Evolutionary conservation across 2,113 vertebrate species (phyloP), one percentile per base, ranked within the genome.

Genomic region (Arizona elegans): DNA sequence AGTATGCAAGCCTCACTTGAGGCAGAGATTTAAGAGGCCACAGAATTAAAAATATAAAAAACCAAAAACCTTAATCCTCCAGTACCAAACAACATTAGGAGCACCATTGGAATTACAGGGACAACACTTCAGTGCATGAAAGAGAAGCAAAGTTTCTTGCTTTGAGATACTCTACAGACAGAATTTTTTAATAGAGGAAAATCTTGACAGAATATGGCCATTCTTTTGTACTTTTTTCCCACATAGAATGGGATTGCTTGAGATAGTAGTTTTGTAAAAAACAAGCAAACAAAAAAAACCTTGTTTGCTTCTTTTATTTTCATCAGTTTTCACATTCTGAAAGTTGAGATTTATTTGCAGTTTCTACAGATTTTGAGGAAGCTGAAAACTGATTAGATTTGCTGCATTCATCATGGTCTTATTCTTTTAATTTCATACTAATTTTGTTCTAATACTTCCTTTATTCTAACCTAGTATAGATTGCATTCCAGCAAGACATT

Each of bases 211-310:
- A 89, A 93, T 33, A 58, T 95, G 86, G 70, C 70, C 95, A 86
- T 93, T 94, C 88, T 59, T 89, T 70, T 93, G 91, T 81, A 47
- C 50, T 81, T 93, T 86, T 88, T 94, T 97, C 94, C 90, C 89
- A 96, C 95, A 93, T 24, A 94, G 75, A 95, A 92, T 90, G 52
- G 91, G 43, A 12, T 43, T 89, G 88, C 29, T 53, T 17, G 3
- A 62, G 52, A 50, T 33, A 2, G 9, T 29, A 33, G 9, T 89
- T 50, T 55, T 95, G 50, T 93, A 65, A 70, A 90, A 93, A 93
- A 23, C 86, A 43, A 43, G 3, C 38, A 43, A 43, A 43, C 38
- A 43, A 43, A 43, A 2, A 43, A 43, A 43, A 43, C 2, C 38
- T 2, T 65, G 6, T 47, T n/a, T 52, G 21, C 11, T 33, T 52